Base-by-base conservation (phyloP, 2,888 invertebrate genomes). In the Monoplex corrugatus region DNA sequence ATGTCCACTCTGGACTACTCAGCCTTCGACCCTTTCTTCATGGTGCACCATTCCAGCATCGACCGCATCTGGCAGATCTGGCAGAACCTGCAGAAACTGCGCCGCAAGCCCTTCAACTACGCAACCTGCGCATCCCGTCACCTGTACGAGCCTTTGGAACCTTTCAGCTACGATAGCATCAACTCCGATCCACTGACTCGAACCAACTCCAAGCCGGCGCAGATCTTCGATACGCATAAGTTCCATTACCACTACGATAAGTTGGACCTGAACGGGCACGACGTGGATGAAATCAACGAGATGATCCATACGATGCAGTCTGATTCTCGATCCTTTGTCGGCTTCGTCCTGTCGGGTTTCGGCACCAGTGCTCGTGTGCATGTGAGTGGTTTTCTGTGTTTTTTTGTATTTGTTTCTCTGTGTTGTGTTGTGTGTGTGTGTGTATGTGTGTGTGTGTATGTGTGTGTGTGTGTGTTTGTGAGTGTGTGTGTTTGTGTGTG, bases 61-160 rank as follows among this genome's bases (percentile, higher is more conserved):
- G 92, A 92, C 89, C 89, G 91, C 87, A 89, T 92, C 80, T 92
- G 92, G 92, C 68, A 82, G 78, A 91, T 91, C 75, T 91, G 92
- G 92, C 92, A 92, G 89, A 87, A 87, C 8, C 89, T 91, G 35
- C 91, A 91, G 89, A 90, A 90, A 72, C 85, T 89, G 45, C 80
- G 91, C 5, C 83, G 87, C 32, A 87, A 89, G 40, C 90, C 91
- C 32, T 90, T 90, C 87, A 89, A 91, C 57, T 43, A n/a, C 8
- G 91, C 91, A 16, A 40, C 57, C 86, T 91, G 91, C 50, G 90
- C 89, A n/a, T 44, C 57, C 72, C 38, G 87, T 6, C 35, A 68
- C 32, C 68, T 91, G 32, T 63, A 86, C 35, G 57, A 72, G 84
- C 89, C 89, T 13, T 68, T 91, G 38, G 75, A 63, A 19, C 91